Conservation (phyloP, 2,888 invertebrate genomes). For the Holacanthella duospinosa region DNA sequence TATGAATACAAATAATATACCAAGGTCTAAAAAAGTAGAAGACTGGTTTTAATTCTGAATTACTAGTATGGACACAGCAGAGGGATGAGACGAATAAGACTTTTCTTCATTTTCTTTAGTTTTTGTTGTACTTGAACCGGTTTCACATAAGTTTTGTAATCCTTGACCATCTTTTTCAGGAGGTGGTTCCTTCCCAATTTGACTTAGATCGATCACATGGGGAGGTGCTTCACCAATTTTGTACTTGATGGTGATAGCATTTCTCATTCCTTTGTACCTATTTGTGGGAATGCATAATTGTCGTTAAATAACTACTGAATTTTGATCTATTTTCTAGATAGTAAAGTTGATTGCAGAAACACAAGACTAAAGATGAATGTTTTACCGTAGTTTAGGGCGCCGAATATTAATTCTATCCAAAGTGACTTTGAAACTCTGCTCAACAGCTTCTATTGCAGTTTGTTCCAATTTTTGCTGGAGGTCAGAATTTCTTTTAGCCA, state of each 20-base stretch:
- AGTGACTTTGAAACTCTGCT: slow-evolving; percentile 62
- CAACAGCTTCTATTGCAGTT: slow-evolving; percentile 75
- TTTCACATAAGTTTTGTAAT: background rate
- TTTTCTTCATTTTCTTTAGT: background rate
- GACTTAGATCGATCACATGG: slow-evolving; percentile 24
- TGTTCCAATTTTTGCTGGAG: slow-evolving; percentile 70
- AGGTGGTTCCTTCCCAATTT: slow-evolving; percentile 27
- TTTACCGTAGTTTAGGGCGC: slow-evolving; percentile 68
- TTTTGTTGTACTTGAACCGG: background rate
- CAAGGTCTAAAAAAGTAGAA: too few relatives aligned
- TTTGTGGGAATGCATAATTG: too few relatives aligned
- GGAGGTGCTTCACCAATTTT: slow-evolving; percentile 30
- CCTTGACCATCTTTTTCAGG: slow-evolving; percentile 23
- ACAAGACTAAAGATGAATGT: too few relatives aligned
- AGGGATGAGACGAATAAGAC: too few relatives aligned
- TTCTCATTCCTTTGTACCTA: slow-evolving; percentile 35
- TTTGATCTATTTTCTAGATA: too few relatives aligned
- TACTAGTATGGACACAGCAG: too few relatives aligned
- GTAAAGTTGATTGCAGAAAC: too few relatives aligned
- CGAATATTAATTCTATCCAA: slow-evolving; percentile 70
- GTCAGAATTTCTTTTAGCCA: slow-evolving; percentile 60
- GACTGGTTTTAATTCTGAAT: too few relatives aligned
- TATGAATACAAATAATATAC: too few relatives aligned
- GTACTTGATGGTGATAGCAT: slow-evolving; percentile 33
- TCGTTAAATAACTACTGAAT: too few relatives aligned